phyloP scores from a whole-genome alignment of 2,797 vertebrate genomes.

The Hipposideros larvatus region DNA sequence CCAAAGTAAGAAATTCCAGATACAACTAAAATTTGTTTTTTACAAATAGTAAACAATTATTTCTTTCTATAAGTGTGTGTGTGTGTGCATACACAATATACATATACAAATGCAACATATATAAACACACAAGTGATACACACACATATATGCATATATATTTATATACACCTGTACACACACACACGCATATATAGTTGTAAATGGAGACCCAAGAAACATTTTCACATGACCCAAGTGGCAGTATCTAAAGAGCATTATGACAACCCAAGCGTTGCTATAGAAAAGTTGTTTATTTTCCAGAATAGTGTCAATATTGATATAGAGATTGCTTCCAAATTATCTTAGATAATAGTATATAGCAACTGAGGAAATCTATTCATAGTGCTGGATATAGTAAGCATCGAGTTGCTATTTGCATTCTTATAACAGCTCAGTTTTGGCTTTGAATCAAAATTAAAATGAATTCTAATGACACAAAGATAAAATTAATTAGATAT shows the following conservation, averaged over 20 bases:
- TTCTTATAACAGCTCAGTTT: neutral
- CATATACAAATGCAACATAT: neutral
- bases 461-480: neutral
- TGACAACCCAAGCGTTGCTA: neutral
- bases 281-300: neutral
- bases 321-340: neutral
- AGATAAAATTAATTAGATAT: neutral
- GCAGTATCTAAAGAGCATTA: neutral
- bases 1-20: neutral
- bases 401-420: neutral
- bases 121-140: neutral
- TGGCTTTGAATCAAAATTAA: neutral
- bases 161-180: neutral
- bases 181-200: neutral
- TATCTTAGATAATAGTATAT: neutral
- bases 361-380: neutral
- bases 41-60: neutral
- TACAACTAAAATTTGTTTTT: neutral
- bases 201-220: neutral
- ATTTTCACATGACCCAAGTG: neutral
- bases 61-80: neutral
- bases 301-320: neutral
- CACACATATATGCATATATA: neutral
- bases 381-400: neutral
- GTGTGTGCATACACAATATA: neutral